These are phyloP conservation scores for Zaprionus obscuricornis DNA, from an alignment of 2,888 invertebrate species.

Conservation along the genomic window DNA sequence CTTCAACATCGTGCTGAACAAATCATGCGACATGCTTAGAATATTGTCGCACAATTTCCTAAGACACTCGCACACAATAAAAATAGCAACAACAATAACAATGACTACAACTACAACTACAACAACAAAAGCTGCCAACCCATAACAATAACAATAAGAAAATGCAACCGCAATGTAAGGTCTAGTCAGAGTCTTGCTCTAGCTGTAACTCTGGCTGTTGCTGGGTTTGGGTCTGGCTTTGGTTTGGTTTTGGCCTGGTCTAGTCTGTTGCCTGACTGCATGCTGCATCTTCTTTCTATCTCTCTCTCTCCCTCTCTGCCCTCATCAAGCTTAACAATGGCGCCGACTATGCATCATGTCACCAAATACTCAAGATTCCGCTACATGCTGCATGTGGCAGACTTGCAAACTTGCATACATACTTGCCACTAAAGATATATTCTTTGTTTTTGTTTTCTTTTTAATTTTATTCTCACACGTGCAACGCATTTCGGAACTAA, in stretches of 20 bases:
- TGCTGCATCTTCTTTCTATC: no score
- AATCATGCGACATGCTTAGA: slow-evolving; percentile 67
- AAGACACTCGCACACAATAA: slow-evolving; percentile 12
- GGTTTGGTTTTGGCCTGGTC: not conserved
- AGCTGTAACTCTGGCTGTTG: not conserved
- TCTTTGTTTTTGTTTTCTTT: slow-evolving; percentile 4
- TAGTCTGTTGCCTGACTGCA: slow-evolving; percentile 9
- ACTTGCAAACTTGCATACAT: not conserved
- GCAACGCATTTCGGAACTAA: no score
- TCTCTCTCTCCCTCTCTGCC: not conserved
- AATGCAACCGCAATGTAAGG: slow-evolving; percentile 33
- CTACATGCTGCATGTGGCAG: slow-evolving; percentile 7
- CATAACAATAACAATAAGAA: slow-evolving; percentile 35
- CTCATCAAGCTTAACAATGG: slow-evolving; percentile 30
- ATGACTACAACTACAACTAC: slow-evolving; percentile 9
- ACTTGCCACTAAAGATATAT: no score
- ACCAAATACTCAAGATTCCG: slow-evolving; percentile 1
- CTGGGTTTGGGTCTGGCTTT: slow-evolving; percentile 6
- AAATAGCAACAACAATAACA: slow-evolving; percentile 36
- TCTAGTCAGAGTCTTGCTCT: slow-evolving; percentile 17
- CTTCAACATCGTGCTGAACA: slow-evolving; percentile 60
- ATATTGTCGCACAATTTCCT: slow-evolving; percentile 67
- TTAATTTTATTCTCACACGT: slow-evolving; percentile 44
- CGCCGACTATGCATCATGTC: slow-evolving; percentile 6
- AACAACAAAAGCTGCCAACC: slow-evolving; percentile 29